Conservation (phyloP, 1,140 invertebrate genomes). For the Sweltsa coloradensis region DNA sequence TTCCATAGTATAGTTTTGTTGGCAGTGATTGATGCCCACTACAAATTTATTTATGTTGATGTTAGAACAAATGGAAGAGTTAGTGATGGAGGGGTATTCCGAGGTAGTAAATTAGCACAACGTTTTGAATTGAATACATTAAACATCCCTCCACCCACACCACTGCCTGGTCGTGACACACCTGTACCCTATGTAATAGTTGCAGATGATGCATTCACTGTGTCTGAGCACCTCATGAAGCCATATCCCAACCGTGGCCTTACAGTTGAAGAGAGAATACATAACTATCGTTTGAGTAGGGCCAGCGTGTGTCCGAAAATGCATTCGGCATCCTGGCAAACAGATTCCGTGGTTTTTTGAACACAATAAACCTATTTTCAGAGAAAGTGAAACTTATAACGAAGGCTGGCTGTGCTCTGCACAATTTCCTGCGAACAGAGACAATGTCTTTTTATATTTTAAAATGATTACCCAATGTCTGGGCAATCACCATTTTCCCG, state of each 20-base stretch:
- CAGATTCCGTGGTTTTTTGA: too few relatives aligned
- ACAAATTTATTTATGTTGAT: slow-evolving; percentile 21
- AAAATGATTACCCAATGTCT: too few relatives aligned
- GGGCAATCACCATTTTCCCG: too few relatives aligned
- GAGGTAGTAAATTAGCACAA: slow-evolving; percentile 17
- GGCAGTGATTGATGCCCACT: slow-evolving; percentile 22
- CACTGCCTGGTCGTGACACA: slow-evolving; percentile 13
- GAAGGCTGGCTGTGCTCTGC: too few relatives aligned
- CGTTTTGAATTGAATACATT: background rate
- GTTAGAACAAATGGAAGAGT: slow-evolving; percentile 19
- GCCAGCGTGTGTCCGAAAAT: slow-evolving; percentile 27
- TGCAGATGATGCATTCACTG: slow-evolving; percentile 32
- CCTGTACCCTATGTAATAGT: slow-evolving; percentile 21
- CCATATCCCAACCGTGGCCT: slow-evolving; percentile 27
- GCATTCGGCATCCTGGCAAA: too few relatives aligned
- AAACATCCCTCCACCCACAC: slow-evolving; percentile 18
- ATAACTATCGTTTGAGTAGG: slow-evolving; percentile 31
- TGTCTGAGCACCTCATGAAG: slow-evolving; percentile 29
- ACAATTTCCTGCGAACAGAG: too few relatives aligned
- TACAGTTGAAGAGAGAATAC: slow-evolving; percentile 26
- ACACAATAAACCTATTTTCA: too few relatives aligned
- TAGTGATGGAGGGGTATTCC: slow-evolving; percentile 14
- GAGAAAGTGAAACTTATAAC: too few relatives aligned
- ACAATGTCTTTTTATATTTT: too few relatives aligned
- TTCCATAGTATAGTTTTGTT: slow-evolving; percentile 23